These are phyloP conservation scores for Maniola hyperantus DNA, from an alignment of 2,888 invertebrate species.

Conservation along the genomic window DNA sequence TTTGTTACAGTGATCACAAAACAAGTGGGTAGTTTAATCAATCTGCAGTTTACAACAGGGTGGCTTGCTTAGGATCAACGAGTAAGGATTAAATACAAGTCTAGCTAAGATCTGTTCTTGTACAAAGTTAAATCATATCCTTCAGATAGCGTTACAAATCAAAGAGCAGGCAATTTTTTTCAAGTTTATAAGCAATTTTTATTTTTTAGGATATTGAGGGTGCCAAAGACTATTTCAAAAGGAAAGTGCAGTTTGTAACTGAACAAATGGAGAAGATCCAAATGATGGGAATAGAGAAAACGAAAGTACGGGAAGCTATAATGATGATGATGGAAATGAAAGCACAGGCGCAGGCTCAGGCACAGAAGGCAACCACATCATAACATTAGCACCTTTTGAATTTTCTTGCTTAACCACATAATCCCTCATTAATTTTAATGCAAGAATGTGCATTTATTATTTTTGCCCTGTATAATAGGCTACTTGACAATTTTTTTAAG, in stretches of 20 bases:
- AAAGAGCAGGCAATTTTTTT: background rate
- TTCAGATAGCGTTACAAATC: too few relatives aligned
- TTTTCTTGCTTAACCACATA: conserved; percentile 27
- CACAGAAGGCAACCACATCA: conserved; percentile 65
- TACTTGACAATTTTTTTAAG: too few relatives aligned
- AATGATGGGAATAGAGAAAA: conserved; percentile 90
- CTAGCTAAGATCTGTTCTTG: too few relatives aligned
- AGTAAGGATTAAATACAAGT: too few relatives aligned
- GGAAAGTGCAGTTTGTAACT: conserved; percentile 94
- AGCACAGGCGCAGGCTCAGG: conserved; percentile 79
- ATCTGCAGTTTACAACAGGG: too few relatives aligned
- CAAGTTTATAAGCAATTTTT: background rate
- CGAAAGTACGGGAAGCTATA: conserved; percentile 89
- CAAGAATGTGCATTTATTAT: conserved; percentile 28
- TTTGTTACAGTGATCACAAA: too few relatives aligned
- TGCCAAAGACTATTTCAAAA: conserved; percentile 95
- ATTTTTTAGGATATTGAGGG: conserved; percentile 86
- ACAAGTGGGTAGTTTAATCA: too few relatives aligned
- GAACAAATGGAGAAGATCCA: conserved; percentile 98
- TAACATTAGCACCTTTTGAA: conserved; percentile 50
- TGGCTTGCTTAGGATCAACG: too few relatives aligned
- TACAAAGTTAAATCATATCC: too few relatives aligned
- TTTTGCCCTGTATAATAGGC: background rate
- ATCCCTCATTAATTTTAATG: conserved; percentile 29
- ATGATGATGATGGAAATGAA: conserved; percentile 90